phyloP scores from a whole-genome alignment of 37 sponge, comb jelly and placozoan species.

The Aplysina aerophoba region DNA sequence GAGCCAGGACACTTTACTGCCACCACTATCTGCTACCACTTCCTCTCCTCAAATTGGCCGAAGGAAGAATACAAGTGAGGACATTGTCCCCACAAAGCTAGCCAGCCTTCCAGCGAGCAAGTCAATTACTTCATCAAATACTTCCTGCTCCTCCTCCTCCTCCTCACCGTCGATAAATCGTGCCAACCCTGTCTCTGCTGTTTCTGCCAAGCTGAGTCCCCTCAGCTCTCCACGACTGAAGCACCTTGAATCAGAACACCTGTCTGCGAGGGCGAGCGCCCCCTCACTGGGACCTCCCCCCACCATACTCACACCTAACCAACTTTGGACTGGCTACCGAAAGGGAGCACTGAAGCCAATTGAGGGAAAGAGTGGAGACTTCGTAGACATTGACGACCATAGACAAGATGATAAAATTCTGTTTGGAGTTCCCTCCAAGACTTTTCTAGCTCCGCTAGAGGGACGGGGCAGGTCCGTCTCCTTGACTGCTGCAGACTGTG shows the following conservation, averaged over 20 bases:
- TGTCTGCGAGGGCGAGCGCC: neutral
- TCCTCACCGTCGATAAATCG: neutral
- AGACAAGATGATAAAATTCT: neutral
- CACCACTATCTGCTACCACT: neutral
- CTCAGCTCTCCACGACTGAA: neutral
- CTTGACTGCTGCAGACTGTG: neutral
- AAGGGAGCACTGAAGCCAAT: slow-evolving; percentile 41
- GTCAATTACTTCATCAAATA: neutral
- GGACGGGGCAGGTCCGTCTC: neutral
- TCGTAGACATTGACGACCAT: neutral
- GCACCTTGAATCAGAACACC: neutral
- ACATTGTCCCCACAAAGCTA: neutral
- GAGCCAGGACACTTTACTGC: neutral
- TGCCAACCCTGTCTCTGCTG: neutral
- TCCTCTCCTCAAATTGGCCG: neutral
- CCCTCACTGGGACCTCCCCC: neutral
- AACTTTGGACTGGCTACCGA: slow-evolving; percentile 36
- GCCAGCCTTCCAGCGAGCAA: neutral
- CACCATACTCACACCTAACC: neutral
- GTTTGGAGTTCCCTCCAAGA: neutral
- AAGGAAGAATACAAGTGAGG: slow-evolving; percentile 9
- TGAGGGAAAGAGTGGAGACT: neutral
- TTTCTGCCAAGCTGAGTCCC: neutral
- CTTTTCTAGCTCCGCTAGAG: neutral
- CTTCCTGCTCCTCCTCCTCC: neutral